Base-by-base conservation (phyloP, 2,888 invertebrate genomes). In the Eretmocerus hayati region DNA sequence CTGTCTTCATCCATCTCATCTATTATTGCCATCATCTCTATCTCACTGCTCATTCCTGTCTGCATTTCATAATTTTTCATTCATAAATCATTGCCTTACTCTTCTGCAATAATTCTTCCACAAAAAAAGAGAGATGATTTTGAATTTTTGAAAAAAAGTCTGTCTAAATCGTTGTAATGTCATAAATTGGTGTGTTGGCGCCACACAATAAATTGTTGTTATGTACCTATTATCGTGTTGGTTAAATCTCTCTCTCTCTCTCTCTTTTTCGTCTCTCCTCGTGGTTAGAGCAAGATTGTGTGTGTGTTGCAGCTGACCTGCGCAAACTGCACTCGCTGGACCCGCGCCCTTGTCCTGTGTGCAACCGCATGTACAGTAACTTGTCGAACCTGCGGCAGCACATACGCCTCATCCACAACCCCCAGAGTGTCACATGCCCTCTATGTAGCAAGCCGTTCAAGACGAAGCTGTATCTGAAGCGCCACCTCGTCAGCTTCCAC, bases 351-450 rank as follows among this genome's bases (percentile, higher is more conserved):
- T 81, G 81, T 72, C 77, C 77, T 61, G 77, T 78, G 67, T 81
- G 81, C 73, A 78, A 78, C 64, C 77, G 79, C 66, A 77, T 79
- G 64, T 81, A 81, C 75, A 80, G 79, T 73, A 81, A 80, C 72
- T 74, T 80, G 62, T 80, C 80, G 60, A 81, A 81, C 72, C 74
- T 81, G 59, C 74, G 80, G 56, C 81, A 81, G 65, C 81, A 81
- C 72, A 78, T 81, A 73, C 78, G 80, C 69, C 75, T 81, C 60
- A 80, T 81, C 67, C 81, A 81, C 71, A 78, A 78, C 71, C 80
- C 81, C 56, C 79, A 78, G 64, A 77, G 76, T 65, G 79, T 79
- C 62, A 74, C 75, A 62, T 81, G 81, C 69, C 75, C 76, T 55
- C 72, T 79, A 58, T 81, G 81, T 71, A 74, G 74, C 67, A 80